Percentiles rank a stretch among this genome's conserved stretches.
Evolutionary conservation across 2,797 vertebrate genomes (phyloP).

Genomic region (Hafferia zeledoni): DNA sequence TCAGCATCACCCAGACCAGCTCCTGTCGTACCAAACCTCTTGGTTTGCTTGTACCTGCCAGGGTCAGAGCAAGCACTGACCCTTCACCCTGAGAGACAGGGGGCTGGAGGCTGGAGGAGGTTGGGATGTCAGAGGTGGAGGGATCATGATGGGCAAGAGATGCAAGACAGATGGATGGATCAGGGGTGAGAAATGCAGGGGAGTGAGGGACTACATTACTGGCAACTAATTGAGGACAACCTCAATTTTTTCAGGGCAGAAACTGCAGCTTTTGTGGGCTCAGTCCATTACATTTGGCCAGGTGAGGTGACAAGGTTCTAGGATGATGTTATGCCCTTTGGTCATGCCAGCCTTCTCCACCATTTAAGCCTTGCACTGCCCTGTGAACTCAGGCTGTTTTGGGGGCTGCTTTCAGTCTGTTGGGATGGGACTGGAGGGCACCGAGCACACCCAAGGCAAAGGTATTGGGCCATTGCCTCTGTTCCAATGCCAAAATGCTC

Average conservation of each 20-base stretch:
- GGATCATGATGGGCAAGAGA: background rate
- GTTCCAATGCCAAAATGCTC: background rate
- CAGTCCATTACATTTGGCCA: background rate
- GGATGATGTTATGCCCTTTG: background rate
- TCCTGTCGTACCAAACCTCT: fast-evolving
- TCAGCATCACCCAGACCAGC: background rate
- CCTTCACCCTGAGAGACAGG: fast-evolving
- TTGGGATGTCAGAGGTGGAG: background rate
- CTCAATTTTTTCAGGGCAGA: background rate
- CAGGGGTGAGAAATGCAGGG: background rate
- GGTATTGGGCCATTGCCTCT: background rate
- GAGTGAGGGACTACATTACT: background rate
- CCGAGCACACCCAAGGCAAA: background rate
- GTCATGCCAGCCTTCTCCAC: background rate
- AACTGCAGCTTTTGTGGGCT: background rate
- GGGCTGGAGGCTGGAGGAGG: background rate
- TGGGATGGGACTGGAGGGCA: background rate
- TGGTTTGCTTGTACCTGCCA: background rate
- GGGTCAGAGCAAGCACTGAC: background rate
- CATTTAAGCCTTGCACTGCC: background rate
- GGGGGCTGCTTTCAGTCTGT: background rate
- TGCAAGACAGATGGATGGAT: background rate
- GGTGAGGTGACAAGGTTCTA: background rate
- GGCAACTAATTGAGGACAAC: background rate
- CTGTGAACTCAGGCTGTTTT: background rate